Conservation (phyloP, 1,140 invertebrate genomes). For the Plodia interpunctella region DNA sequence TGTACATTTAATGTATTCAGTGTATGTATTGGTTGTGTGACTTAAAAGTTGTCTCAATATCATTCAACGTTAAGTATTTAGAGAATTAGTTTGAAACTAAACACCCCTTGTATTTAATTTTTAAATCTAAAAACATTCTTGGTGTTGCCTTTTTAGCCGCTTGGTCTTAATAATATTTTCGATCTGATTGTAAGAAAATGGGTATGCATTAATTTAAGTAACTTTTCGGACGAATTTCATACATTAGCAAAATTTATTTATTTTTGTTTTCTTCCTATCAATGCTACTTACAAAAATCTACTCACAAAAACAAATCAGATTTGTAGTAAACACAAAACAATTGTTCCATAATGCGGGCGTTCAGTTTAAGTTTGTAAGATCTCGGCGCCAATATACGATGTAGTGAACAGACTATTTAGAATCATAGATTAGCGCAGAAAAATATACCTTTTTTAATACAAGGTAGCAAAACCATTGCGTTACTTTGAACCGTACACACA, state of each 20-base stretch:
- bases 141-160: no score
- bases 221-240: no score
- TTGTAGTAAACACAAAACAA: no score
- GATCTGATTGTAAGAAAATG: no score
- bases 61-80: not conserved
- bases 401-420: conserved; percentile 3
- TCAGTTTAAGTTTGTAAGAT: not conserved
- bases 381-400: not conserved
- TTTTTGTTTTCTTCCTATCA: not conserved
- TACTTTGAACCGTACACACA: not conserved
- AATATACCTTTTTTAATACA: not conserved
- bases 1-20: not conserved
- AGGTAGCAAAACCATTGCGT: not conserved
- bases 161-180: no score
- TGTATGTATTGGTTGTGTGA: conserved; percentile 6
- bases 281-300: no score
- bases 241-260: no score
- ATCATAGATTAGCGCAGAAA: not conserved
- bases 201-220: no score
- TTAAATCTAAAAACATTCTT: no score
- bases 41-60: not conserved
- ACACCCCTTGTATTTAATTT: no score
- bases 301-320: no score
- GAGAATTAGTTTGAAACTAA: no score
- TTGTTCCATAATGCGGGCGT: not conserved